Percentiles rank a stretch among this genome's conserved stretches.
phyloP scores from a whole-genome alignment of 2,888 invertebrate genomes.

The Gonocerus acuteangulatus region DNA sequence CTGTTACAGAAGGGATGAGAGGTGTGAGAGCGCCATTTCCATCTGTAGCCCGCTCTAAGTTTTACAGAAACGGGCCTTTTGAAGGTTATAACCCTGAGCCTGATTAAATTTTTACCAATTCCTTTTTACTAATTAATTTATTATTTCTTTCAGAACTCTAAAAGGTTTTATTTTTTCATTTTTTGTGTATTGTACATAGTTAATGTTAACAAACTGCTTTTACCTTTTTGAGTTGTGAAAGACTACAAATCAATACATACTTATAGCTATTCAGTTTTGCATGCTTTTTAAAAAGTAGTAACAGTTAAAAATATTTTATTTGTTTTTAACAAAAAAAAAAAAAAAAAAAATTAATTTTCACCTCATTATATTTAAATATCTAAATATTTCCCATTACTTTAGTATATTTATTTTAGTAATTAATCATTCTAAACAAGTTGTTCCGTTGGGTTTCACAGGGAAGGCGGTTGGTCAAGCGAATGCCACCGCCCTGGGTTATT shows the following conservation, averaged over 20 bases:
- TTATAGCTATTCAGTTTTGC: no score
- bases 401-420: constrained; percentile 1
- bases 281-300: no score
- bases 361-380: background rate
- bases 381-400: constrained; percentile 17
- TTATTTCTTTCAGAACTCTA: constrained; percentile 11
- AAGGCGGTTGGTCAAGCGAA: constrained; percentile 29
- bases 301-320: no score
- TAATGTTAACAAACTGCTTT: background rate
- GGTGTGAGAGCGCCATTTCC: constrained; percentile 14
- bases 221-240: constrained; percentile 21
- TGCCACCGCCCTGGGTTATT: constrained; percentile 31
- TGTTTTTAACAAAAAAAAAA: background rate
- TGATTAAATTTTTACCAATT: constrained; percentile 26
- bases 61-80: constrained; percentile 22
- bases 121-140: constrained; percentile 10
- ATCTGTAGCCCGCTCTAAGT: constrained; percentile 28
- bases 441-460: constrained; percentile 35
- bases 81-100: constrained; percentile 33
- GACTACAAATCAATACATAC: background rate
- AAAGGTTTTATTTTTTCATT: background rate
- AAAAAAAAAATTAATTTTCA: background rate
- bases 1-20: constrained; percentile 31
- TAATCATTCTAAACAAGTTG: constrained; percentile 22
- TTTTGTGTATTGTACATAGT: background rate